Base-by-base conservation (phyloP, 2,888 invertebrate species). In the Ryuthela nishihirai region DNA sequence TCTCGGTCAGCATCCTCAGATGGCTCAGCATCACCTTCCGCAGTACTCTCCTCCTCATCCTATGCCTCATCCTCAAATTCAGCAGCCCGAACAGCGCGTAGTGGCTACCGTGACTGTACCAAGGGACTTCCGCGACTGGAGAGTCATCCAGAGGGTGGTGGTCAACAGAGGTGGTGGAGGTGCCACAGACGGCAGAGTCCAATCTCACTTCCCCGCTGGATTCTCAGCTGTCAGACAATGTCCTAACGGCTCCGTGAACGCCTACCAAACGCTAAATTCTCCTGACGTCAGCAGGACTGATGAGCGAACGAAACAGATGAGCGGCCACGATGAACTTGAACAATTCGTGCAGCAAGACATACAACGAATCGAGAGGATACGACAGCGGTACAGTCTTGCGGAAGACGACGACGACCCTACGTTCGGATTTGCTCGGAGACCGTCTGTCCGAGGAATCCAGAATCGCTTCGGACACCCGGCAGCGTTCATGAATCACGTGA, bases 391-490 rank as follows among this genome's bases (percentile, higher is more conserved):
- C 39, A 66, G 67, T 25, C 41, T 67, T 7, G 58, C 66, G 3
- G 67, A 67, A 39, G 67, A 67, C 12, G 62, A 64, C 4, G 63
- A 62, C 15, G 67, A 68, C 43, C 68, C 68, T 10, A 67, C 67
- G 1, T 68, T 68, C 47, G 68, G 68, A 18, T 68, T 68, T 39
- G 67, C 64, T 36, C 47, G 64, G 12, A 40, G 68, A 36, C 68
- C 68, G 2, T 67, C 67, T 2, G 68, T 68, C 10, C 34, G 65
- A 9, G 68, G 68, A 10, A 66, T 68, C 23, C 60, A 64, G 40
- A 52, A 38, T 12, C 47, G 48, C 15, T 40, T 40, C 40, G 40
- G 40, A n/a, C 18, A n/a, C 6, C n/a, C 40, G 4, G 18, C 40
- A 7, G 40, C n/a, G n/a, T n/a, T n/a, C n/a, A n/a, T n/a, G n/a